These are phyloP conservation scores for Zoanthus solanderi DNA, from an alignment of 92 coral and sea anemone genomes.

Conservation along the genomic window DNA sequence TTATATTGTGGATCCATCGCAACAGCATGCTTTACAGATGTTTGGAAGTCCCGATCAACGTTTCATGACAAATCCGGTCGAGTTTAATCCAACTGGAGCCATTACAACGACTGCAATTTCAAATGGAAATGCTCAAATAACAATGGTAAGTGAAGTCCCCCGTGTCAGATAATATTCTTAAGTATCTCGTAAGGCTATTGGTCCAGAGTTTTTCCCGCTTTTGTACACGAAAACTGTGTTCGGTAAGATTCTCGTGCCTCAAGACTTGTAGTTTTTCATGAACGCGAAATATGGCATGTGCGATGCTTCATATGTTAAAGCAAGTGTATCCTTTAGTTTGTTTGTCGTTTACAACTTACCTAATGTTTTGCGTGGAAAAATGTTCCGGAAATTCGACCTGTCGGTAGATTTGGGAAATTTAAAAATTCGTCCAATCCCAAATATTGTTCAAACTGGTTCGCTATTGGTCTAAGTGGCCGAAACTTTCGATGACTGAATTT, in stretches of 20 bases:
- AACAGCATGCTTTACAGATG: constrained; percentile 96
- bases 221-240: constrained; percentile 27
- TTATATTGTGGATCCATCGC: constrained; percentile 98
- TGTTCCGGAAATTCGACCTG: constrained; percentile 84
- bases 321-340: background rate
- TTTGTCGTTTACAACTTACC: constrained; percentile 48
- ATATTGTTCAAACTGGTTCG: constrained; percentile 82
- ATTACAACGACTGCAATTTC: constrained; percentile 91
- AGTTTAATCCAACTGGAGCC: constrained; percentile 93
- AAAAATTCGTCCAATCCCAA: constrained; percentile 96
- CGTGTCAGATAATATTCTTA: constrained; percentile 18
- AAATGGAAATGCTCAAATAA: constrained; percentile 95
- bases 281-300: constrained; percentile 10
- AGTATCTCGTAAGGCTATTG: constrained; percentile 43
- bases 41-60: constrained; percentile 97
- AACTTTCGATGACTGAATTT: constrained; percentile 84
- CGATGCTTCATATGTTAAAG: constrained; percentile 10
- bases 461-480: constrained; percentile 90
- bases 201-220: constrained; percentile 36
- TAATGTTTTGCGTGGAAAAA: constrained; percentile 48
- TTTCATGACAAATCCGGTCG: constrained; percentile 93
- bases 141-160: constrained; percentile 83
- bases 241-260: constrained; percentile 19
- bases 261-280: background rate
- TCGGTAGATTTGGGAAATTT: constrained; percentile 85